Evolutionary conservation across 2,113 vertebrate genomes (phyloP).

Genomic region (Cebidichthys violaceus): DNA sequence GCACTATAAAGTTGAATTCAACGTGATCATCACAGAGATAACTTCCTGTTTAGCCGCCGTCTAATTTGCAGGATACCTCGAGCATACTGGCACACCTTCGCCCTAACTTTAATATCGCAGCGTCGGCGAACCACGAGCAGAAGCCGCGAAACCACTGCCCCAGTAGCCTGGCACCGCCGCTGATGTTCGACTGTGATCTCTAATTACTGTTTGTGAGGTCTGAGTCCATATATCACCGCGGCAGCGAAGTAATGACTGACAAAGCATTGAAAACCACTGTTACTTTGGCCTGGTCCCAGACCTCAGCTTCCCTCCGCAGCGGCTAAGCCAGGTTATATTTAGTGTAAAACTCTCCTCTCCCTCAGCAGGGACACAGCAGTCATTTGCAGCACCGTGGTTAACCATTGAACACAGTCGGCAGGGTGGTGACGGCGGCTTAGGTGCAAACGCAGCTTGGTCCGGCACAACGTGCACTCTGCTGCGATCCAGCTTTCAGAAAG

Average conservation of each 20-base stretch:
- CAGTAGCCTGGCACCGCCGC: slow-evolving; percentile 37
- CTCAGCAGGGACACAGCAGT: slow-evolving; percentile 49
- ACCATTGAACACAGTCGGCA: slow-evolving; percentile 63
- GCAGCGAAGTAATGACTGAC: slow-evolving; percentile 62
- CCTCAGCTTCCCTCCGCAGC: slow-evolving; percentile 65
- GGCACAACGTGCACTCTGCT: slow-evolving; percentile 41
- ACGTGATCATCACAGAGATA: neutral
- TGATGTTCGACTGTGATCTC: slow-evolving; percentile 64
- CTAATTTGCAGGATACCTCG: slow-evolving; percentile 14
- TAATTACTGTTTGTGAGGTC: slow-evolving; percentile 65
- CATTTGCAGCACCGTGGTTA: slow-evolving; percentile 70
- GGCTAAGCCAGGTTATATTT: slow-evolving; percentile 68
- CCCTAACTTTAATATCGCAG: slow-evolving; percentile 9
- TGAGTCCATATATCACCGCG: slow-evolving; percentile 38
- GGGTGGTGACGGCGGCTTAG: slow-evolving; percentile 53
- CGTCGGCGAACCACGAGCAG: slow-evolving; percentile 37
- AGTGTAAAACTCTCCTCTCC: slow-evolving; percentile 61
- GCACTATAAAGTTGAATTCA: neutral
- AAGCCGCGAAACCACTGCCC: slow-evolving; percentile 56
- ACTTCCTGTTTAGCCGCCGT: neutral
- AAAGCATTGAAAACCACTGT: slow-evolving; percentile 63
- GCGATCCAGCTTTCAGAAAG: slow-evolving; percentile 50
- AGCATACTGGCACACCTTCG: slow-evolving; percentile 8
- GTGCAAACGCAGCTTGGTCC: slow-evolving; percentile 57
- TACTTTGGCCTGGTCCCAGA: slow-evolving; percentile 71